Conservation (phyloP, 1,140 invertebrate genomes). For the Colletes gigas region DNA sequence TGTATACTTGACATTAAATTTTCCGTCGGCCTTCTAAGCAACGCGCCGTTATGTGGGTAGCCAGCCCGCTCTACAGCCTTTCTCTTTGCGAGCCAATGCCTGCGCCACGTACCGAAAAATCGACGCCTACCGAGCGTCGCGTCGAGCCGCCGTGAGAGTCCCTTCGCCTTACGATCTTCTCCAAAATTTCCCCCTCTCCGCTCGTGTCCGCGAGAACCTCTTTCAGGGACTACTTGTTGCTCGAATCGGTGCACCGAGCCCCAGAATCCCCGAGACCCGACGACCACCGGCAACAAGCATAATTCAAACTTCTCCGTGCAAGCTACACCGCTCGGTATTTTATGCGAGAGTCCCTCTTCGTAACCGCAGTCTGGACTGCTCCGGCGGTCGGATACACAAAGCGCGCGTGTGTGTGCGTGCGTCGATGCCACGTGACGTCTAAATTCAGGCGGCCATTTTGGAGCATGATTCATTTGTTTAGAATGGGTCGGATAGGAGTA, state of each 20-base stretch:
- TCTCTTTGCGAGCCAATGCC: conserved; percentile 63
- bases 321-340: conserved; percentile 22
- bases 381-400: conserved; percentile 45
- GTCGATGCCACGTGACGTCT: conserved; percentile 75
- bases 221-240: conserved; percentile 22
- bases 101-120: conserved; percentile 59
- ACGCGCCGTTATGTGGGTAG: conserved; percentile 42
- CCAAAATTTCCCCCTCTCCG: background rate
- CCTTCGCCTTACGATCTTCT: background rate
- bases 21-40: conserved; percentile 67
- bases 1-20: conserved; percentile 73
- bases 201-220: background rate
- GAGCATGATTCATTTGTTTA: conserved; percentile 80
- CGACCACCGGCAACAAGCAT: background rate
- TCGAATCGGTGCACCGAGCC: background rate
- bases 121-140: conserved; percentile 45
- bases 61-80: conserved; percentile 54
- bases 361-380: conserved; percentile 34
- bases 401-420: conserved; percentile 43
- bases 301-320: background rate
- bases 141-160: background rate
- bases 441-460: conserved; percentile 80
- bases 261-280: too few species aligned
- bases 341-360: conserved; percentile 42
- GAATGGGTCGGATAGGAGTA: conserved; percentile 78